Evolutionary conservation across 2,888 invertebrate species (phyloP).

Genomic region (Ectemnius lituratus): DNA sequence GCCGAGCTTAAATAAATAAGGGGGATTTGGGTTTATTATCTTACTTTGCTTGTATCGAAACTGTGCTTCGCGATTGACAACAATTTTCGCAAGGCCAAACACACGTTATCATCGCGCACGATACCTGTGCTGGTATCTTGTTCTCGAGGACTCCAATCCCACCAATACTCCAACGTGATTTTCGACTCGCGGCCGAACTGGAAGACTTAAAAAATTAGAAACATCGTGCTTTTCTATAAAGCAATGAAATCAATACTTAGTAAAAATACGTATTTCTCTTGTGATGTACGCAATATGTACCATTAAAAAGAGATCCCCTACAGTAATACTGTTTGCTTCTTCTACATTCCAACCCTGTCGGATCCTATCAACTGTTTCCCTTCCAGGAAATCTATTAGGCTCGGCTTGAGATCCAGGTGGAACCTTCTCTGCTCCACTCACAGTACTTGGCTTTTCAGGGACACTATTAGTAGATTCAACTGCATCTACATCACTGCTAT

Average conservation of each 20-base stretch:
- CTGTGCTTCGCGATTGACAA: slow-evolving; percentile 78
- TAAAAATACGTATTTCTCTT: background rate
- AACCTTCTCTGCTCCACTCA: slow-evolving; percentile 57
- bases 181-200: slow-evolving; percentile 87
- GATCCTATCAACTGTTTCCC: slow-evolving; percentile 76
- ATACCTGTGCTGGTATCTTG: slow-evolving; percentile 44
- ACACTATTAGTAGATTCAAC: slow-evolving; percentile 76
- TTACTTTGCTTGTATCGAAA: slow-evolving; percentile 76
- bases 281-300: slow-evolving; percentile 74
- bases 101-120: slow-evolving; percentile 66
- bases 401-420: slow-evolving; percentile 57
- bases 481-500: slow-evolving; percentile 81
- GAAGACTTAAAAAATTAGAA: slow-evolving; percentile 58
- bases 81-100: slow-evolving; percentile 75
- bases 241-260: background rate
- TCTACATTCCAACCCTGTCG: slow-evolving; percentile 87
- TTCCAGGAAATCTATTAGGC: slow-evolving; percentile 74
- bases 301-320: slow-evolving; percentile 95
- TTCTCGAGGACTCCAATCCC: slow-evolving; percentile 80
- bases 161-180: slow-evolving; percentile 89
- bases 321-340: slow-evolving; percentile 88
- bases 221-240: slow-evolving; percentile 16
- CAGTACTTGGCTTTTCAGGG: slow-evolving; percentile 78
- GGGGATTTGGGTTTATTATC: slow-evolving; percentile 12
- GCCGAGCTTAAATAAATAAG: background rate